A percentile compares a stretch with the other conserved stretches of the same genome.
These are phyloP conservation scores for Myiozetetes cayanensis DNA, from an alignment of 2,113 vertebrate species.

Conservation along the genomic window DNA sequence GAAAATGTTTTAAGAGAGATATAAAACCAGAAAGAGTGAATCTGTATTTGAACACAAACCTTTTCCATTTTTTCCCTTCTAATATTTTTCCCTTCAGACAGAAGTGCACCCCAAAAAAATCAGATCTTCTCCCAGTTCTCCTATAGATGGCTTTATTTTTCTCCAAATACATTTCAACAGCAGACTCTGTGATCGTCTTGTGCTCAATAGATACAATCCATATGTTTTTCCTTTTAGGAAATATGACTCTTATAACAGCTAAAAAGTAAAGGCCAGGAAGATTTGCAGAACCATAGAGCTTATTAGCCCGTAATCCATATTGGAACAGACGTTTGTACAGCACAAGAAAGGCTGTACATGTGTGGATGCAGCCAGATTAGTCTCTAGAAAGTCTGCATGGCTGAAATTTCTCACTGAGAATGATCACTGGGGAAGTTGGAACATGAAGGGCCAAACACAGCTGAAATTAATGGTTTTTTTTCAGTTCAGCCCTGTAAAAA, in stretches of 20 bases:
- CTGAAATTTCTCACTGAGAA: constrained; percentile 34
- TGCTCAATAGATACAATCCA: constrained; percentile 16
- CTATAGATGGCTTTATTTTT: constrained; percentile 4
- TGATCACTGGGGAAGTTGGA: neutral
- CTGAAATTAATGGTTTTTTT: neutral
- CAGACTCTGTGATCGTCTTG: constrained; percentile 14
- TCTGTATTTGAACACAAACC: neutral
- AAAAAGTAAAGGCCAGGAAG: constrained; percentile 44
- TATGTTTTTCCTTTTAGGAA: constrained; percentile 56
- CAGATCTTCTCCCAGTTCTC: neutral
- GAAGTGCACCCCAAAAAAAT: neutral
- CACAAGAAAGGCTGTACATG: neutral
- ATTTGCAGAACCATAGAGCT: constrained; percentile 46
- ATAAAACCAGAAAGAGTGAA: neutral
- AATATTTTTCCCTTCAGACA: neutral
- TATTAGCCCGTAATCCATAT: constrained; percentile 41
- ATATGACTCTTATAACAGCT: constrained; percentile 22
- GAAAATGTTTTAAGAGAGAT: neutral
- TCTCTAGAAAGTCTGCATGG: constrained; percentile 83
- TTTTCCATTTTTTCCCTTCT: neutral
- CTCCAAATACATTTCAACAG: neutral
- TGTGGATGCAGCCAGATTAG: constrained; percentile 61
- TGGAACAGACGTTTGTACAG: constrained; percentile 10
- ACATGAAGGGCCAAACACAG: neutral
- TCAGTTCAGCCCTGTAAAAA: neutral